phyloP scores from a whole-genome alignment of 2,113 vertebrate genomes.

The Laterallus jamaicensis region DNA sequence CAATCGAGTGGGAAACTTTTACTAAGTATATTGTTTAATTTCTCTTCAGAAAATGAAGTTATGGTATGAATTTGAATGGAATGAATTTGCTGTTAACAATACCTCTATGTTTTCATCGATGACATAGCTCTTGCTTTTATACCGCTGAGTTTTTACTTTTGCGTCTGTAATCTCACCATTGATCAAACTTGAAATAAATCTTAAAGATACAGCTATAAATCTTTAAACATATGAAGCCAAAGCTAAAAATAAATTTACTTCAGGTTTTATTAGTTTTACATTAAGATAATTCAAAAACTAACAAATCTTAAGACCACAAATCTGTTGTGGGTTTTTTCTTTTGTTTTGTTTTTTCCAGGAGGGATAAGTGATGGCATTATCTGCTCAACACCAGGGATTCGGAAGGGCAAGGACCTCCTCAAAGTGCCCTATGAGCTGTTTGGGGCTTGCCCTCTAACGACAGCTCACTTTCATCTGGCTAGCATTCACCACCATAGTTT shows the following conservation, averaged over 20 bases:
- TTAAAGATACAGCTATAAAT: not conserved
- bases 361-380: conserved; percentile 85
- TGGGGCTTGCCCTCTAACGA: conserved; percentile 80
- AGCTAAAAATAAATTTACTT: not conserved
- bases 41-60: not conserved
- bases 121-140: not conserved
- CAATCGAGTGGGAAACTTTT: not conserved
- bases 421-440: conserved; percentile 92
- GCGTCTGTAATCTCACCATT: not conserved
- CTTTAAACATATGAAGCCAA: not conserved
- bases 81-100: not conserved
- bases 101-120: not conserved
- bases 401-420: conserved; percentile 86
- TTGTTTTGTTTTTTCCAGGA: conserved; percentile 67
- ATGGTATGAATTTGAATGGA: not conserved
- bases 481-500: conserved; percentile 74
- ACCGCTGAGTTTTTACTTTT: not conserved
- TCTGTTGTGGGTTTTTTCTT: not conserved
- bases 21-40: not conserved
- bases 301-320: not conserved
- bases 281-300: not conserved
- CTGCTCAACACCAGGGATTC: conserved; percentile 84
- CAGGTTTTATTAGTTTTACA: not conserved
- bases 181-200: not conserved
- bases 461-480: conserved; percentile 75